phyloP scores from a whole-genome alignment of 2,113 vertebrate genomes.

The Tretioscincus oriximinensis region DNA sequence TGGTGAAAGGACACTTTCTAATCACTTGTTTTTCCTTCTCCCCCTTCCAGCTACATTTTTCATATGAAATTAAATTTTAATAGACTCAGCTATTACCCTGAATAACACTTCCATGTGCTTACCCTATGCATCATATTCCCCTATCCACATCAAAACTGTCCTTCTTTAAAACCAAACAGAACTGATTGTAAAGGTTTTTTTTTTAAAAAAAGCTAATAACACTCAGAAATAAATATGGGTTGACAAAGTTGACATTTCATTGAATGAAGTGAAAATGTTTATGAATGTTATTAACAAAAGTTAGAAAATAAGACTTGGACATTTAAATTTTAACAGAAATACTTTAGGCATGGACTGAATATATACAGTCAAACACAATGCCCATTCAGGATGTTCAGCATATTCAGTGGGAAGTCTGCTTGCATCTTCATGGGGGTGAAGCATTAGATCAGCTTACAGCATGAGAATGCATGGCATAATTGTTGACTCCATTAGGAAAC shows the following conservation, averaged over 20 bases:
- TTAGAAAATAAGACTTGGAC: too few relatives aligned
- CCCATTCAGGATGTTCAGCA: too few relatives aligned
- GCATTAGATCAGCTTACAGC: too few relatives aligned
- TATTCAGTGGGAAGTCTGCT: too few relatives aligned
- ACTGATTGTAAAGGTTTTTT: not conserved
- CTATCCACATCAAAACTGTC: not conserved
- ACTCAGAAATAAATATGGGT: not conserved
- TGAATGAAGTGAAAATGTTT: too few relatives aligned
- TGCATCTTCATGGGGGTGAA: too few relatives aligned
- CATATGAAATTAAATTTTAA: slow-evolving; percentile 1
- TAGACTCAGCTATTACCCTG: not conserved
- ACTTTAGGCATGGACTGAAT: too few relatives aligned
- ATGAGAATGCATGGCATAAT: too few relatives aligned
- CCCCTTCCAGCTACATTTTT: not conserved
- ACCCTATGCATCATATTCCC: not conserved
- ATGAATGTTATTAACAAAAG: too few relatives aligned
- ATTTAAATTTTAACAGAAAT: too few relatives aligned
- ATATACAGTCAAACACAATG: too few relatives aligned
- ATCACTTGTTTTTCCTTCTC: not conserved
- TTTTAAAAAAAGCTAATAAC: not conserved
- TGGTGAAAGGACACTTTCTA: not conserved
- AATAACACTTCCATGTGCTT: not conserved
- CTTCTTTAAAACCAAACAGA: not conserved
- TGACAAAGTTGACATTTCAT: not conserved
- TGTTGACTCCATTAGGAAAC: too few relatives aligned